Evolutionary conservation across 2,797 vertebrate species (phyloP).

Genomic region (Xiphorhynchus erythropygius): DNA sequence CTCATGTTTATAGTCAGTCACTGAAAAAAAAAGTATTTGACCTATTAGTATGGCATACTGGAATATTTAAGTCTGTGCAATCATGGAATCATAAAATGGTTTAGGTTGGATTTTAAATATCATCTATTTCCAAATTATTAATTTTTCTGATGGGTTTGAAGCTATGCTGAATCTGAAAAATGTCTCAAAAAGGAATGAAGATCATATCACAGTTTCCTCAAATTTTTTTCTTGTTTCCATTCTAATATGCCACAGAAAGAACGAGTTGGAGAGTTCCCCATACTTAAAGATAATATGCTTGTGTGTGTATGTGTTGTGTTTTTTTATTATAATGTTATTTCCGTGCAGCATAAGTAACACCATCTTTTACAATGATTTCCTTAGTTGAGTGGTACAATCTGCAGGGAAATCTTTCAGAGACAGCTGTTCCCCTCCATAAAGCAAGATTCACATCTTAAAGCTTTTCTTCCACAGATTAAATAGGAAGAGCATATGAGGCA

Average conservation of each 20-base stretch:
- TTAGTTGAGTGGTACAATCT: background rate
- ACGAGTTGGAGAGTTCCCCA: background rate
- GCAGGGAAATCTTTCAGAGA: background rate
- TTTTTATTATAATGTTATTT: background rate
- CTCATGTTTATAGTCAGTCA: background rate
- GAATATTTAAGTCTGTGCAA: background rate
- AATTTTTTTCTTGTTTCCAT: background rate
- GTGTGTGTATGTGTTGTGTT: background rate
- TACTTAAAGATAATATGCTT: background rate
- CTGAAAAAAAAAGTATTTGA: background rate
- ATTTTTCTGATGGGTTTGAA: background rate
- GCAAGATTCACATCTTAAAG: background rate
- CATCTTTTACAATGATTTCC: background rate
- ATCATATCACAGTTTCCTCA: background rate
- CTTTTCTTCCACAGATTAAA: background rate
- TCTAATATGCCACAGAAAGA: background rate
- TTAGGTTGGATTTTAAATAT: background rate
- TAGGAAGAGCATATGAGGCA: background rate
- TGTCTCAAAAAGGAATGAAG: background rate
- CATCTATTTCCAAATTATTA: background rate
- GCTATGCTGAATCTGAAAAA: background rate
- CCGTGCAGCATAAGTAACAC: background rate
- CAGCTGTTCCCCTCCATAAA: background rate
- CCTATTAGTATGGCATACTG: background rate
- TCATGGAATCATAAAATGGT: background rate